Conservation (phyloP, 2,888 invertebrate species). For the Bellardia pandia region DNA sequence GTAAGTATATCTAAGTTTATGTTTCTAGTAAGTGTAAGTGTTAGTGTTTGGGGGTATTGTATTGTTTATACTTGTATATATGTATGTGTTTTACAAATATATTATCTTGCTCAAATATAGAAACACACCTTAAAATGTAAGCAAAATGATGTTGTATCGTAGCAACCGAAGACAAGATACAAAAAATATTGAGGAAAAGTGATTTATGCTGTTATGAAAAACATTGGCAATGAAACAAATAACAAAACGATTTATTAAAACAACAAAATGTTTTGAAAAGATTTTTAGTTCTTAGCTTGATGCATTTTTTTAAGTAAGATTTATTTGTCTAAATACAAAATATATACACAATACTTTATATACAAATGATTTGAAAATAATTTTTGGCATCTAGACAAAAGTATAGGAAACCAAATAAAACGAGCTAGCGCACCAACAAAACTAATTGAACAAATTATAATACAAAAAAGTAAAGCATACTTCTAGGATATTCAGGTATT, state of each 20-base stretch:
- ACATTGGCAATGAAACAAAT: slow-evolving; percentile 69
- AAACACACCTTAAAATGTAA: neutral
- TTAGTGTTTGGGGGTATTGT: no score
- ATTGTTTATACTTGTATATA: neutral
- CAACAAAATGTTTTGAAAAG: slow-evolving; percentile 42
- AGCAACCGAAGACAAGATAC: slow-evolving; percentile 11
- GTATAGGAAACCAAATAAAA: neutral
- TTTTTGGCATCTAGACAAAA: slow-evolving; percentile 63
- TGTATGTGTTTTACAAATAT: neutral
- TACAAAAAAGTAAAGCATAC: slow-evolving; percentile 12
- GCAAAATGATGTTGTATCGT: neutral
- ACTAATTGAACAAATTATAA: neutral
- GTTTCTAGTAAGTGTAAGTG: neutral
- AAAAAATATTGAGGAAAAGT: slow-evolving; percentile 54
- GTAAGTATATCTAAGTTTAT: neutral
- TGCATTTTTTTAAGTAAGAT: slow-evolving; percentile 51
- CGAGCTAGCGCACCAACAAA: neutral
- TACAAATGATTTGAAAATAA: slow-evolving; percentile 64
- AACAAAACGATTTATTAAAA: slow-evolving; percentile 68
- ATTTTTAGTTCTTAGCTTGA: slow-evolving; percentile 35
- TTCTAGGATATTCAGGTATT: neutral
- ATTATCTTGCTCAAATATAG: neutral
- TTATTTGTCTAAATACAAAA: slow-evolving; percentile 57
- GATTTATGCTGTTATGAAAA: slow-evolving; percentile 70
- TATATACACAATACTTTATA: neutral